Percentiles rank a stretch among this genome's conserved stretches.
These are phyloP conservation scores for Acromyrmex heyeri DNA, from an alignment of 1,140 invertebrate genomes.

Conservation along the genomic window DNA sequence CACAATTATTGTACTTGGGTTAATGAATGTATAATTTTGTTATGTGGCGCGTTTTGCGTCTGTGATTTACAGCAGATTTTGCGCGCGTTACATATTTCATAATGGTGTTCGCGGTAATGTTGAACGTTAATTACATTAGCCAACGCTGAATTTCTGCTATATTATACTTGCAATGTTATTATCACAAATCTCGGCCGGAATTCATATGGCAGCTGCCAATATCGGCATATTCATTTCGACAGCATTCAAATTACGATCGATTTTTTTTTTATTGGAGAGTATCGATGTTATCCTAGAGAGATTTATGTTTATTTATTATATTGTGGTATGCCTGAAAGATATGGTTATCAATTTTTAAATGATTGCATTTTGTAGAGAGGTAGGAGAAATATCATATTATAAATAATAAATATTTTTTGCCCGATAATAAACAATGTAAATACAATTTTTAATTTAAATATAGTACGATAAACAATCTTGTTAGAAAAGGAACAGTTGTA, in stretches of 20 bases:
- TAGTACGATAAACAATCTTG: not conserved
- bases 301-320: conserved; percentile 3
- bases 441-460: not conserved
- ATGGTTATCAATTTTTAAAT: not conserved
- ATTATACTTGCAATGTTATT: conserved; percentile 24
- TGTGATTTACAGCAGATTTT: conserved; percentile 41
- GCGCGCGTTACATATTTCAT: conserved; percentile 30
- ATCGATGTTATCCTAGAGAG: not conserved
- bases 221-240: not conserved
- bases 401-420: conserved; percentile 18
- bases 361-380: not conserved
- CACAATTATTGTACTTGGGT: conserved; percentile 36
- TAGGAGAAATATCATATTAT: not conserved
- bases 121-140: conserved; percentile 56
- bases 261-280: not conserved
- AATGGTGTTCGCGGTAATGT: conserved; percentile 29
- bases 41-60: not conserved
- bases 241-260: conserved; percentile 19
- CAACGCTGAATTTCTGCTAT: conserved; percentile 29
- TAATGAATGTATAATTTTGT: conserved; percentile 40
- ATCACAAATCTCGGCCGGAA: conserved; percentile 44
- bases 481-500: not conserved
- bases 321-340: not conserved
- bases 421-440: not conserved
- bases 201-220: conserved; percentile 2